These are phyloP conservation scores for Cosmopolites sordidus DNA, from an alignment of 2,888 invertebrate species.

Conservation along the genomic window DNA sequence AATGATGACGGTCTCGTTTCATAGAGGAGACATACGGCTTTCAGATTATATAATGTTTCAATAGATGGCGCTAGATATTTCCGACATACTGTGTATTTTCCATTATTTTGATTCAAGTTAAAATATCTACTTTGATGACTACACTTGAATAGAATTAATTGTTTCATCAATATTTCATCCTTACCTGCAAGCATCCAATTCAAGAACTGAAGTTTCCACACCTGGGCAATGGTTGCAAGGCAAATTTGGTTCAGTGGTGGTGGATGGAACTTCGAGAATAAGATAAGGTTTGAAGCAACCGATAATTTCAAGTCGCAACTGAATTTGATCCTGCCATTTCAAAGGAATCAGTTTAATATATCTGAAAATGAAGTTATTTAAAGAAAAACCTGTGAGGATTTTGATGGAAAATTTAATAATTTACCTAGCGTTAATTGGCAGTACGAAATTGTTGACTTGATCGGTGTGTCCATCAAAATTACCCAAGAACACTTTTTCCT, in stretches of 20 bases:
- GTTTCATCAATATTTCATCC: no score
- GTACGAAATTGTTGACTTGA: slow-evolving; percentile 63
- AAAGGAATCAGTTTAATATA: slow-evolving; percentile 68
- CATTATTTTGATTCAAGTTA: no score
- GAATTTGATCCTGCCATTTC: slow-evolving; percentile 69
- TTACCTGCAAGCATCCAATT: slow-evolving; percentile 44
- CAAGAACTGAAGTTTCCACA: slow-evolving; percentile 39
- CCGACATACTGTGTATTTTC: no score
- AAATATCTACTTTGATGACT: no score
- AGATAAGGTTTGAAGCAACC: slow-evolving; percentile 74
- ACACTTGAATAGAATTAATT: no score
- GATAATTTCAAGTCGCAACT: slow-evolving; percentile 69
- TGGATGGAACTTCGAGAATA: slow-evolving; percentile 15
- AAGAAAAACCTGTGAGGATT: no score
- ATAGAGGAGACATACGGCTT: no score
- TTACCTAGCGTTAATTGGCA: slow-evolving; percentile 63
- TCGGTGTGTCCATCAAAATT: slow-evolving; percentile 65
- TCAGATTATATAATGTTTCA: no score
- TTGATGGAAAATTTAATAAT: no score
- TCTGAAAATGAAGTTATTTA: slow-evolving; percentile 21
- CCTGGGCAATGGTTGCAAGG: slow-evolving; percentile 58
- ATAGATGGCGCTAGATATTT: no score
- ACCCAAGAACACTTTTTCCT: slow-evolving; percentile 62
- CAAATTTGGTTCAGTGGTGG: slow-evolving; percentile 23
- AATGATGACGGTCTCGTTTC: no score